Conservation (phyloP, 2,113 vertebrate species). For the Zosterops hypoxanthus region DNA sequence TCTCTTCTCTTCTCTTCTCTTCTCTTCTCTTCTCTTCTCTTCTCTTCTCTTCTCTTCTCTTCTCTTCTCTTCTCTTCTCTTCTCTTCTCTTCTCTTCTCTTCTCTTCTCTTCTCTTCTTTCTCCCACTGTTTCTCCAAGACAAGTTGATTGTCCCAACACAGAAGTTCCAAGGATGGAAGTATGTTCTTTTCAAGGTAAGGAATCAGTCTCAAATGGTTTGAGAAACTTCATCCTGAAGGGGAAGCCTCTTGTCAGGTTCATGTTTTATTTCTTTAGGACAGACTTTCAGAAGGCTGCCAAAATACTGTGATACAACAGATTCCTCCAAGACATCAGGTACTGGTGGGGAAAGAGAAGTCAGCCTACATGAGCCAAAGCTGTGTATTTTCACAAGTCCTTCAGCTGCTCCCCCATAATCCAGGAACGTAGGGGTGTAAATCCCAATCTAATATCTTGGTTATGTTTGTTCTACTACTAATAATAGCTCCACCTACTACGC, state of each 20-base stretch:
- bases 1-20: fast-evolving
- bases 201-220: neutral
- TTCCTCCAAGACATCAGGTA: neutral
- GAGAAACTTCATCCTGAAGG: neutral
- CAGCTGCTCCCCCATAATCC: slow-evolving; percentile 50
- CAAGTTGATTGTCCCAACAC: neutral
- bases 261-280: neutral
- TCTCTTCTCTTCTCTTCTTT: too few species aligned
- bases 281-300: neutral
- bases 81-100: too few species aligned
- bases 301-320: neutral
- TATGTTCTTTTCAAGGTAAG: neutral
- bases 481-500: slow-evolving; percentile 42
- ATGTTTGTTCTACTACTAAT: slow-evolving; percentile 32
- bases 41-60: too few species aligned
- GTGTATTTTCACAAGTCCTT: slow-evolving; percentile 37
- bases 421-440: slow-evolving; percentile 16
- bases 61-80: too few species aligned
- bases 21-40: too few species aligned
- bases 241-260: neutral
- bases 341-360: neutral
- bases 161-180: neutral
- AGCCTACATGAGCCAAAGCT: neutral
- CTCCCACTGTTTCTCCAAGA: neutral
- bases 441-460: slow-evolving; percentile 26